phyloP scores from a whole-genome alignment of 2,113 vertebrate species.

The Chascanopsetta lugubris region DNA sequence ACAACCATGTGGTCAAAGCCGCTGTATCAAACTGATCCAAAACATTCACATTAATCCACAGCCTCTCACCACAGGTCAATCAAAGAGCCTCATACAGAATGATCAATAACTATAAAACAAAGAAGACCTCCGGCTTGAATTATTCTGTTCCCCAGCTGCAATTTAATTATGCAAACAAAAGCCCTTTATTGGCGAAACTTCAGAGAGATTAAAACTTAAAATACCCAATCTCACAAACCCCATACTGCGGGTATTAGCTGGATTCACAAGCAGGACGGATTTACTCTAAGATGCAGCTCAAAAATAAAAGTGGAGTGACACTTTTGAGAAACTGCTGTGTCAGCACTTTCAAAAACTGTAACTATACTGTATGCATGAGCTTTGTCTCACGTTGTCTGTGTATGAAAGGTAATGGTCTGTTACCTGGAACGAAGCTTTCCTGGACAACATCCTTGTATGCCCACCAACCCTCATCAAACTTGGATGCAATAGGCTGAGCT shows the following conservation, averaged over 20 bases:
- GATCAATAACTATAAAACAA: not conserved
- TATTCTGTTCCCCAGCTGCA: not conserved
- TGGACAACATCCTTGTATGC: slow-evolving; percentile 98
- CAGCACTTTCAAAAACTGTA: not conserved
- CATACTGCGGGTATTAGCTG: not conserved
- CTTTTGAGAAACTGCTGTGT: not conserved
- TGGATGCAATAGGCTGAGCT: slow-evolving; percentile 96
- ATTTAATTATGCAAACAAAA: not conserved
- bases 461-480: slow-evolving; percentile 98
- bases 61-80: not conserved
- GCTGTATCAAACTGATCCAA: not conserved
- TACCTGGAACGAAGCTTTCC: slow-evolving; percentile 99
- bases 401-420: slow-evolving; percentile 21
- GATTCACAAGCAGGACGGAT: not conserved
- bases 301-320: not conserved
- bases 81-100: not conserved
- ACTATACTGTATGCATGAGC: not conserved
- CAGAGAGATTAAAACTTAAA: not conserved
- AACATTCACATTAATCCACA: not conserved
- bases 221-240: too few relatives aligned
- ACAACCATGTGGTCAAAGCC: not conserved
- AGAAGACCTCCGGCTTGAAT: not conserved
- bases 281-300: not conserved
- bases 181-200: not conserved
- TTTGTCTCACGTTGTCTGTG: not conserved